Percentiles rank a stretch among this genome's conserved stretches.
These are phyloP conservation scores for Trachelus stipa DNA, from an alignment of 2,888 invertebrate genomes.

Conservation along the genomic window DNA sequence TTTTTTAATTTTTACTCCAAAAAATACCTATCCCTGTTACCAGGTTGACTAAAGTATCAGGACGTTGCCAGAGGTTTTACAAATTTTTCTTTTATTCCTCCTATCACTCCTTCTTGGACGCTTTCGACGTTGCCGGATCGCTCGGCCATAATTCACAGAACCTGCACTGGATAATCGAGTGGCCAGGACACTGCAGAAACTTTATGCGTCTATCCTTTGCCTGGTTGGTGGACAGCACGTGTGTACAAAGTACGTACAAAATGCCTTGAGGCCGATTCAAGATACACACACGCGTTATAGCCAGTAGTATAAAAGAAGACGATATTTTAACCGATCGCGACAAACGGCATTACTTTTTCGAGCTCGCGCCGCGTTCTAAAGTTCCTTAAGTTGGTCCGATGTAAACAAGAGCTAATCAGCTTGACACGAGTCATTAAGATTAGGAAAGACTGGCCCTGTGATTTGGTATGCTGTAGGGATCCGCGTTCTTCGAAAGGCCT, in stretches of 20 bases:
- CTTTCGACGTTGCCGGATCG: not conserved
- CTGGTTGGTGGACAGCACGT: not conserved
- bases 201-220: not conserved
- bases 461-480: constrained; percentile 33
- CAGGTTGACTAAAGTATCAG: not conserved
- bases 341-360: constrained; percentile 8
- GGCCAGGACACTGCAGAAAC: not conserved
- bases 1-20: not conserved
- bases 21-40: not conserved
- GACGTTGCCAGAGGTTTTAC: not conserved
- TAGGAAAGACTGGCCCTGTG: constrained; percentile 38
- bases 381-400: constrained; percentile 36
- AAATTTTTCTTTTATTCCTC: not conserved
- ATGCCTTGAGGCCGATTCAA: not conserved
- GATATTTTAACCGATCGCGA: constrained; percentile 4
- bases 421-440: constrained; percentile 59
- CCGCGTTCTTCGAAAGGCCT: not conserved
- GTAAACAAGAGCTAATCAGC: constrained; percentile 59
- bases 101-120: not conserved
- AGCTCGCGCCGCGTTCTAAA: not conserved
- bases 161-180: not conserved
- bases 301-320: not conserved
- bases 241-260: not conserved
- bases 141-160: not conserved
- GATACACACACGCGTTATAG: not conserved